A percentile compares a stretch with the other conserved stretches of the same genome.
Evolutionary conservation across 2,797 vertebrate genomes (phyloP).

Genomic region (Semotilus atromaculatus): DNA sequence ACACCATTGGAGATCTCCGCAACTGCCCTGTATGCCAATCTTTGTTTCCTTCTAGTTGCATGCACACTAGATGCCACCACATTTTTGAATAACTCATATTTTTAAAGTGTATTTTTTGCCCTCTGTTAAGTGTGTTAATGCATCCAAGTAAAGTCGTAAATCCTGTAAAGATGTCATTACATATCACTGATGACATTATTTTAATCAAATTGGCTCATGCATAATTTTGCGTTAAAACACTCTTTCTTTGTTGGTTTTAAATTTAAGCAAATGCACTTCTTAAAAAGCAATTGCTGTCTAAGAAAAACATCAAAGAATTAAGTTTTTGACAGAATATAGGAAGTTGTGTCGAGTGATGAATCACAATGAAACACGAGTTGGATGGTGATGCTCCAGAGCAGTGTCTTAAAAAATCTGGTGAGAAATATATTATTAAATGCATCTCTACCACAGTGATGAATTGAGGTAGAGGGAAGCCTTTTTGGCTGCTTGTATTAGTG

Average conservation of each 20-base stretch:
- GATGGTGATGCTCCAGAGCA: too few species aligned
- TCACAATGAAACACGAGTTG: too few species aligned
- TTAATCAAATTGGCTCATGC: background rate
- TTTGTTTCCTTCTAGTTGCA: background rate
- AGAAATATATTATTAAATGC: too few species aligned
- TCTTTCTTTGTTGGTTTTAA: too few species aligned
- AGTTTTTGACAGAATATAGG: too few species aligned
- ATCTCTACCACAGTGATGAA: too few species aligned
- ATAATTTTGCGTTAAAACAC: too few species aligned
- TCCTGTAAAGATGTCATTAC: background rate
- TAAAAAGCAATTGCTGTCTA: background rate
- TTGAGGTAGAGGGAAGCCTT: too few species aligned
- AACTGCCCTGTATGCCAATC: conserved; percentile 91
- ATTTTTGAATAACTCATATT: background rate
- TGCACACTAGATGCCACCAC: background rate
- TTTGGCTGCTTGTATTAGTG: too few species aligned
- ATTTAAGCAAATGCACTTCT: too few species aligned
- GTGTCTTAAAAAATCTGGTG: too few species aligned
- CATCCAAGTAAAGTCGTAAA: background rate
- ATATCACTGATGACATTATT: background rate
- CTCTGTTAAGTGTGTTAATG: background rate
- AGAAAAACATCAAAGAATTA: background rate
- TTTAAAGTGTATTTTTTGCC: background rate
- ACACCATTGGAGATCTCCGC: conserved; percentile 91
- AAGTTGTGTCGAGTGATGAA: too few species aligned